Evolutionary conservation across 2,888 invertebrate genomes (phyloP), one percentile per base, ranked within the genome.

Genomic region (Adineta ricciae): DNA sequence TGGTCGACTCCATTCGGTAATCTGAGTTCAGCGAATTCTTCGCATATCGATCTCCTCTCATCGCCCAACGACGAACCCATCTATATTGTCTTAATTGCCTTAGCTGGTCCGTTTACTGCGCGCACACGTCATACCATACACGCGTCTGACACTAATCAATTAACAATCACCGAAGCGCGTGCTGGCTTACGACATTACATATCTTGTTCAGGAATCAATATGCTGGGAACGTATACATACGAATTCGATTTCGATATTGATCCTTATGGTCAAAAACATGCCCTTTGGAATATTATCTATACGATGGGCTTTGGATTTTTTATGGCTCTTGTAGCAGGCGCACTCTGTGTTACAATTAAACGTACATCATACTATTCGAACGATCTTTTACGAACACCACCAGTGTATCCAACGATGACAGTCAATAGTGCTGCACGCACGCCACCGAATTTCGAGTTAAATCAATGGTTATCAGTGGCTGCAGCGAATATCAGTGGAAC

Each of bases 1-100:
- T 78, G 78, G 78, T 78, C 78, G 41, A 78, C 78, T 41, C 78
- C 78, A 41, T 78, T 78, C 19, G 78, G 78, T 41, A 21, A 78
- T 24, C 14, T 78, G 9, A 78, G 41, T 41, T n/a, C 78, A 38
- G 32, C 32, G 19, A 64, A 64, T 64, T 78, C 41, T 41, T 41
- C 78, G 41, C 11, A n/a, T 78, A 78, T 78, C n/a, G 41, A 78
- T 78, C n/a, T 41, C n/a, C n/a, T 78, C 24, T 41, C 8, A 41
- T 78, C 11, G 1, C 24, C 21, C 14, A 41, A 24, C n/a, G 41
- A 24, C 14, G 11, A 64, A 36, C 41, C 38, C 3, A n/a, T 41
- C 8, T 78, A 78, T 78, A 8, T 14, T 24, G 41, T 11, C 5
- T n/a, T 78, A n/a, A 78, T 11, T 11, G 41, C n/a, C 9, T 78